Evolutionary conservation across 2,888 invertebrate species (phyloP).

Genomic region (Drosophila tanythrix): DNA sequence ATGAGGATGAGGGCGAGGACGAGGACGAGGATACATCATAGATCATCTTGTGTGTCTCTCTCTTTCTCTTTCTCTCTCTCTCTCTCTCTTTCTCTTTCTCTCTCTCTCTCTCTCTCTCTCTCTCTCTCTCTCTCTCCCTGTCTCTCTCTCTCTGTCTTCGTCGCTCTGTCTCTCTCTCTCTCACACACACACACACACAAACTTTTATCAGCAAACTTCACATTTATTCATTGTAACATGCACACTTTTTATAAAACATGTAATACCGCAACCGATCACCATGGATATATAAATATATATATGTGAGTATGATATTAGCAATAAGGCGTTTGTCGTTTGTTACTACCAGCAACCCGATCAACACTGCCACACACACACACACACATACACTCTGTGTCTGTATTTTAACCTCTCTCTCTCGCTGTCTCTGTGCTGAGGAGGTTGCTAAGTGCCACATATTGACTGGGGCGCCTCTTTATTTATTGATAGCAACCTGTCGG

Average conservation of each 20-base stretch:
- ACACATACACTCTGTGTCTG: not conserved
- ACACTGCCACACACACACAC: slow-evolving; percentile 4
- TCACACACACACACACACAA: not conserved
- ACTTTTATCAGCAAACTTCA: not conserved
- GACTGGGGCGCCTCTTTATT: slow-evolving; percentile 45
- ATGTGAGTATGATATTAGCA: slow-evolving; percentile 10
- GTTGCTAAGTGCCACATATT: slow-evolving; percentile 60
- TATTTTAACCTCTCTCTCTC: not conserved
- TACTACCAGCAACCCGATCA: slow-evolving; percentile 57
- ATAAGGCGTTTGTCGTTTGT: slow-evolving; percentile 14
- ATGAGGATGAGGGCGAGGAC: not conserved
- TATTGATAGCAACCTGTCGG: slow-evolving; percentile 75
- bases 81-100: not conserved
- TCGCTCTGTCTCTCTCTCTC: not conserved
- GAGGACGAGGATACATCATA: not conserved
- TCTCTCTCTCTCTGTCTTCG: not conserved
- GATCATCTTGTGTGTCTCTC: not conserved
- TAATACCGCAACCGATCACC: slow-evolving; percentile 41
- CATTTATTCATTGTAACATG: slow-evolving; percentile 9
- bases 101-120: not conserved
- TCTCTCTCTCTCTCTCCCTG: not conserved
- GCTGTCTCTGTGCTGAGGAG: slow-evolving; percentile 10
- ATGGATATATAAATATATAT: slow-evolving; percentile 38
- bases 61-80: not conserved
- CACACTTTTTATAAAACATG: not conserved